Percentiles rank a stretch among this genome's conserved stretches.
These are phyloP conservation scores for Drosophila mayaguana DNA, from an alignment of 2,888 invertebrate species.

Conservation along the genomic window DNA sequence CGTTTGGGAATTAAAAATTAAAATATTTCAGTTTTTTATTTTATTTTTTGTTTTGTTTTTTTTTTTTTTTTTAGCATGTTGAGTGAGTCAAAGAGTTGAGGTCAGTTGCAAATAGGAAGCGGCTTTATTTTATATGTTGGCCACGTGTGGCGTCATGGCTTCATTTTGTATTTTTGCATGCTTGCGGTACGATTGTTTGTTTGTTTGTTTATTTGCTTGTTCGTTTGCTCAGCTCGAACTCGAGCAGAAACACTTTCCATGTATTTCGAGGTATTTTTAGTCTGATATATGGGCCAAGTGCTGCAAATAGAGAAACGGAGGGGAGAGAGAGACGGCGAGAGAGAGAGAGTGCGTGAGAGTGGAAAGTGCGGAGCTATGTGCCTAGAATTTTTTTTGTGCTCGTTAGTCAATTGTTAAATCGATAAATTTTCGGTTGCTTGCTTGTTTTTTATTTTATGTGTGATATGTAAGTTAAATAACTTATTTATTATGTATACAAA, in stretches of 20 bases:
- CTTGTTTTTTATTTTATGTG: background rate
- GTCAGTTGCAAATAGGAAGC: background rate
- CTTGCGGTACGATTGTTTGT: slow-evolving; percentile 35
- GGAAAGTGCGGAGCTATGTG: slow-evolving; percentile 24
- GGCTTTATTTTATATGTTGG: background rate
- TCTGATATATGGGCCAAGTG: slow-evolving; percentile 47
- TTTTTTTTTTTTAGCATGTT: background rate
- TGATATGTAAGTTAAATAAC: too few relatives aligned
- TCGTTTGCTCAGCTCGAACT: slow-evolving; percentile 3
- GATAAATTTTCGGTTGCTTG: slow-evolving; percentile 43
- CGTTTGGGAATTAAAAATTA: slow-evolving; percentile 2
- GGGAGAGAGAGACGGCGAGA: background rate
- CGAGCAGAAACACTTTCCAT: slow-evolving; percentile 20
- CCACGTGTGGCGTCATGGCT: slow-evolving; percentile 33
- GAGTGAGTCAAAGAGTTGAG: background rate
- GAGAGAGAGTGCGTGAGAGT: background rate
- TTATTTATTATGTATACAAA: background rate
- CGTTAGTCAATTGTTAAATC: slow-evolving; percentile 66
- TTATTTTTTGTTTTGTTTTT: background rate
- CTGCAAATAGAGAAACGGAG: background rate
- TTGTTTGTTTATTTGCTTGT: slow-evolving; percentile 8
- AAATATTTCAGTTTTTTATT: background rate
- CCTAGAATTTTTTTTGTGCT: slow-evolving; percentile 44
- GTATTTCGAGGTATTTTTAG: slow-evolving; percentile 25
- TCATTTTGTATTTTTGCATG: slow-evolving; percentile 40